Conservation (phyloP, 2,113 vertebrate species). For the Triplophysa dalaica region DNA sequence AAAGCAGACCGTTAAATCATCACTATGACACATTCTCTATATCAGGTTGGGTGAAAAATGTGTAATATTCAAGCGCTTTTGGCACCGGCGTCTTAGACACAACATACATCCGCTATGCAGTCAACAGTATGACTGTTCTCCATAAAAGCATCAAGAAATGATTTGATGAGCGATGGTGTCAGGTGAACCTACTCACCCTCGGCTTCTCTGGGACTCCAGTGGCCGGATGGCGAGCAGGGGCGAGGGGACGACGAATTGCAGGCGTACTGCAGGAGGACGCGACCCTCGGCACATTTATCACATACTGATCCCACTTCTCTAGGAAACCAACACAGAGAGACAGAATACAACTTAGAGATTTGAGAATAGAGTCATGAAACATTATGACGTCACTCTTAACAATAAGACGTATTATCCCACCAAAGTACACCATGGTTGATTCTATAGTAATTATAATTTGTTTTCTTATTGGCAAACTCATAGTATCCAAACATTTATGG, state of each 20-base stretch:
- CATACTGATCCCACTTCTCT: conserved; percentile 99
- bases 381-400: no score
- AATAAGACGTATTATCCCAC: no score
- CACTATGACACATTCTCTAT: conserved; percentile 18
- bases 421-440: no score
- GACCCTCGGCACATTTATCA: conserved; percentile 90
- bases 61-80: conserved; percentile 12
- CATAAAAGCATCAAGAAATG: background rate
- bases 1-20: conserved; percentile 16
- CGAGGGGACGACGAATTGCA: conserved; percentile 92
- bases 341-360: conserved; percentile 89
- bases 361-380: no score
- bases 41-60: background rate
- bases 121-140: background rate
- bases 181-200: conserved; percentile 81
- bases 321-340: conserved; percentile 91
- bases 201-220: conserved; percentile 96
- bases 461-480: no score
- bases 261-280: conserved; percentile 89
- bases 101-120: background rate
- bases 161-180: background rate
- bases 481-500: no score
- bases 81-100: conserved; percentile 9
- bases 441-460: no score
- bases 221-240: conserved; percentile 90